Base-by-base conservation (phyloP, 1,140 invertebrate species). In the Caenorhabditis briggsae region DNA sequence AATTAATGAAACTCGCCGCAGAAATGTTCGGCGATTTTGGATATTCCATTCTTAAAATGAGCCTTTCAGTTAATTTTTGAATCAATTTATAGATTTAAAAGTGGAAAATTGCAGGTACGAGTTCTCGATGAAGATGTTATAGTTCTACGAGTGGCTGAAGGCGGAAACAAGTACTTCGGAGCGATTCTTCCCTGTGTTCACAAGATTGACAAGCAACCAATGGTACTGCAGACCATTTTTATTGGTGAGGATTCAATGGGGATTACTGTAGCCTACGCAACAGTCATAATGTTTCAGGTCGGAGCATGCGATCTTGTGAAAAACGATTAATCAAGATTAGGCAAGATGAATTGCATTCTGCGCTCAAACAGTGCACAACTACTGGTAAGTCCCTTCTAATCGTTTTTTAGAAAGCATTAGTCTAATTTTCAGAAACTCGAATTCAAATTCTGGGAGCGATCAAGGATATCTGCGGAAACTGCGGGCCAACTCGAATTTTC, bases 11-110 rank as follows among this genome's bases (percentile, higher is more conserved):
- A 20, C 65, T 84, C 5, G 41, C 83, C 3, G 8, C 56, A 2
- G 64, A 82, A 56, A 84, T 87, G 64, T 65, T 85, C 20, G 86
- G 86, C n/a, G 86, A 87, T 58, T 65, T 85, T 11, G 86, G 86
- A 46, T 84, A 48, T 53, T 58, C 82, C 8, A 83, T 82, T 41
- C 55, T 84, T 5, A 84, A 82, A 82, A 74, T 82, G 25, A 74
- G 56, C 14, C 86, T 87, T 41, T 85, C 84, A 14, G 83, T 84
- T 25, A n/a, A 58, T 8, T 33, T 33, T 3, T 33, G 3, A 58
- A 20, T n/a, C 20, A 0, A n/a, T 8, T n/a, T n/a, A 58, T 58
- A 18, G 16, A 50, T 50, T n/a, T 23, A 25, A 20, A 59, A 8
- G 46, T 6, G 25, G 23, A 11, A 0, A n/a, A 43, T 53, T 87